Evolutionary conservation across 2,888 invertebrate genomes (phyloP), one percentile per base, ranked within the genome.

Genomic region (Pristionchus entomophagus): DNA sequence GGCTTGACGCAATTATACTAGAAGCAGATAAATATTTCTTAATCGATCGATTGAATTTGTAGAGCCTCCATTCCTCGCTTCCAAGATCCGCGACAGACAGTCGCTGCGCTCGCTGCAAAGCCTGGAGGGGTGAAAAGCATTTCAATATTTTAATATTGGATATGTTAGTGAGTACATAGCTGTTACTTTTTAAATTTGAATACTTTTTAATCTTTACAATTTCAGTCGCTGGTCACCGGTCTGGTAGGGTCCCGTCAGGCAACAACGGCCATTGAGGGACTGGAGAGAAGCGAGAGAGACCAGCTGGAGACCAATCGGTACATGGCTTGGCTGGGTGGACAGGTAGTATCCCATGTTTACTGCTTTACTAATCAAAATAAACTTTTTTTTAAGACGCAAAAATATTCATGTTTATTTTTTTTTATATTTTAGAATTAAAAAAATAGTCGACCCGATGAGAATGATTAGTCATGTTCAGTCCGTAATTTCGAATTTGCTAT

Each of bases 291-390:
- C 1, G 87, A 87, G 32, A 86, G 88, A 51, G 90, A 91, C 83
- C 91, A 92, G 82, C 51, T 91, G 73, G 91, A 92, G 80, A 89
- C 89, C 14, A 92, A 92, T 77, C 65, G 88, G 26, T 92, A 90
- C 82, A 89, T 90, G 91, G 90, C 91, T 19, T 92, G 92, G 92
- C 82, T 92, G 22, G 92, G 92, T 3, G 92, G 92, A 12, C 91
- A 91, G 88, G 91, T 91, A 62, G n/a, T n/a, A n/a, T n/a, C n/a
- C n/a, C n/a, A n/a, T n/a, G n/a, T n/a, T n/a, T n/a, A n/a, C n/a
- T n/a, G n/a, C n/a, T 19, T 22, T 86, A 85, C 3, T 29, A 17
- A 10, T 85, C 51, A 4, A 51, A 86, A 22, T n/a, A 2, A n/a
- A 85, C 35, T 19, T 12, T 69, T 26, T 85, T 85, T 41, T 45